phyloP scores from a whole-genome alignment of 2,113 vertebrate species.

The Microtus ochrogaster region DNA sequence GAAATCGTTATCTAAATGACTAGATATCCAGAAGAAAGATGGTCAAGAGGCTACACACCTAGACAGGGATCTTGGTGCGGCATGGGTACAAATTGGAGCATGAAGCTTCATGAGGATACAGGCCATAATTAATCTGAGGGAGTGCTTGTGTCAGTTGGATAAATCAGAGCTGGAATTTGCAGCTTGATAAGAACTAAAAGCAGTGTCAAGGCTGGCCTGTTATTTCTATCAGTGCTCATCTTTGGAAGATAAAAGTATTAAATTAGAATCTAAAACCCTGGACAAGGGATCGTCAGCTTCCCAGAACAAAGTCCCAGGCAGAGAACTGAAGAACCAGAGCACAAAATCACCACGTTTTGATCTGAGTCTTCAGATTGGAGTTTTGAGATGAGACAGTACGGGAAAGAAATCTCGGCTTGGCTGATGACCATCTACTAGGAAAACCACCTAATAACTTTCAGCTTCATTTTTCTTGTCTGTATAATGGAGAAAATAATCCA shows the following conservation, averaged over 20 bases:
- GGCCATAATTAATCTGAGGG: background rate
- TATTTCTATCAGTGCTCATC: background rate
- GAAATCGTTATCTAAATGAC: background rate
- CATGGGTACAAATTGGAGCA: background rate
- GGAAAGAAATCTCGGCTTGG: background rate
- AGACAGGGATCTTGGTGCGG: background rate
- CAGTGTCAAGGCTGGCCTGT: background rate
- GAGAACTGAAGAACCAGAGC: background rate
- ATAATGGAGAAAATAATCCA: background rate
- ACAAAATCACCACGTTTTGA: background rate
- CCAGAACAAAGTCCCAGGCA: background rate
- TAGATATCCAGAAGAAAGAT: background rate
- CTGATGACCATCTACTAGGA: background rate
- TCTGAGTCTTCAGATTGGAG: background rate
- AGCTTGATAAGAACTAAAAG: constrained; percentile 4
- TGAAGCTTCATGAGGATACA: background rate
- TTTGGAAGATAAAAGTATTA: background rate
- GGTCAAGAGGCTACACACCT: background rate
- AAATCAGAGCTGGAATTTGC: background rate
- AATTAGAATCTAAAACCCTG: background rate
- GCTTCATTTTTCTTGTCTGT: background rate
- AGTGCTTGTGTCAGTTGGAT: background rate
- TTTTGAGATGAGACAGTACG: background rate
- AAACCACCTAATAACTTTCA: constrained; percentile 1
- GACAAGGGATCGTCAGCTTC: background rate